A percentile compares a stretch with the other conserved stretches of the same genome.
Evolutionary conservation across 2,888 invertebrate genomes (phyloP).

Genomic region (Nemoura dubitans): DNA sequence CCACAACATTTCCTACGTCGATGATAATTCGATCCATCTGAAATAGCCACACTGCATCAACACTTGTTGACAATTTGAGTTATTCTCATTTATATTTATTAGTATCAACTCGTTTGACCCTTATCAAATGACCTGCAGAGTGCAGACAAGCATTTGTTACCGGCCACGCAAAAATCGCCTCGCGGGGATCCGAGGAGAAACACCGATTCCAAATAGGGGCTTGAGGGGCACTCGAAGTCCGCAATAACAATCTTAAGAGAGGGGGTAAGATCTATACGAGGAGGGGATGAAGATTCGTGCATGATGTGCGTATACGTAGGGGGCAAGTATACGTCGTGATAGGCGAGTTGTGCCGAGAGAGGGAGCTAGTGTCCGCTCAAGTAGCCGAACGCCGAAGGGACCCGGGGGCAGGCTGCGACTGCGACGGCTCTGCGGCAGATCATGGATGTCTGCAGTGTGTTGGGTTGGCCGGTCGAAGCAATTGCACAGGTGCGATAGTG

Average conservation of each 20-base stretch:
- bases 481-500: slow-evolving; percentile 39
- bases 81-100: not conserved
- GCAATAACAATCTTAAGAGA: slow-evolving; percentile 2
- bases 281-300: not conserved
- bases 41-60: no score
- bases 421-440: not conserved
- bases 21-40: no score
- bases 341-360: slow-evolving; percentile 20
- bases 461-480: not conserved
- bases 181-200: not conserved
- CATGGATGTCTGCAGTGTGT: slow-evolving; percentile 7
- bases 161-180: not conserved
- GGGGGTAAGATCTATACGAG: not conserved
- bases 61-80: not conserved
- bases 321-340: not conserved
- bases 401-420: no score
- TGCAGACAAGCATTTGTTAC: not conserved
- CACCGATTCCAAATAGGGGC: not conserved
- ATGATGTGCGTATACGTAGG: not conserved
- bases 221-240: not conserved
- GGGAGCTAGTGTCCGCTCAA: not conserved
- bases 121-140: not conserved
- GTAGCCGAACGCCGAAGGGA: not conserved
- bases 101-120: not conserved
- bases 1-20: no score